Evolutionary conservation across 2,797 vertebrate species (phyloP).

Genomic region (Megaceryle alcyon): DNA sequence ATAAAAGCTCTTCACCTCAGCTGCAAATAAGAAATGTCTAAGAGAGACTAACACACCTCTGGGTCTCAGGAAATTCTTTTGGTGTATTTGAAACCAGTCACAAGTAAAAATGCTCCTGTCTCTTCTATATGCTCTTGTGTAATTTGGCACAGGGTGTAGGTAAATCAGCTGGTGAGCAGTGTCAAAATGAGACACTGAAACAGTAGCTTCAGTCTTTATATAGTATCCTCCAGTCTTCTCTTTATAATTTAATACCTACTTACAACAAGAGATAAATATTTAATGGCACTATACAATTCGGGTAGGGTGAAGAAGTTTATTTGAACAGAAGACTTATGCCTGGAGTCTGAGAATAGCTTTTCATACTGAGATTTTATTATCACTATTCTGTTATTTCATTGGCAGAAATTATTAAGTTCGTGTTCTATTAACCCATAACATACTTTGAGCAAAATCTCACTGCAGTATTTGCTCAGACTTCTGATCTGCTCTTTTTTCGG

Average conservation of each 20-base stretch:
- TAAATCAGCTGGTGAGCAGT: conserved; percentile 32
- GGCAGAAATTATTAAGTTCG: background rate
- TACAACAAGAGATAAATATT: background rate
- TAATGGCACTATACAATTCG: conserved; percentile 4
- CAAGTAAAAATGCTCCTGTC: background rate
- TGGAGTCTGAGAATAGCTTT: background rate
- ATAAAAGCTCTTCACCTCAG: background rate
- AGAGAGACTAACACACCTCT: background rate
- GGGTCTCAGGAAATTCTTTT: background rate
- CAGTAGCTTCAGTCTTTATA: background rate
- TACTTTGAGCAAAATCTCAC: background rate
- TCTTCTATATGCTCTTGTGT: background rate
- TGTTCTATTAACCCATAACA: background rate
- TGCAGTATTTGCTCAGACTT: background rate
- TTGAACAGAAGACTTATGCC: background rate
- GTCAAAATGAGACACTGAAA: background rate
- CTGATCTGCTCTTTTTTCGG: background rate
- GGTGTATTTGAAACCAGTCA: background rate
- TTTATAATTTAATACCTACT: conserved; percentile 17
- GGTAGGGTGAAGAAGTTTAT: background rate
- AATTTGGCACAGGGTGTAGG: background rate
- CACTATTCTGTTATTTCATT: background rate
- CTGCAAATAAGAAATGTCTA: background rate
- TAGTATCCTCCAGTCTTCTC: background rate
- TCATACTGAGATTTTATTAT: background rate